Percentiles rank a stretch among this genome's conserved stretches.
These are phyloP conservation scores for Caretta caretta DNA, from an alignment of 2,113 vertebrate genomes.

Conservation along the genomic window DNA sequence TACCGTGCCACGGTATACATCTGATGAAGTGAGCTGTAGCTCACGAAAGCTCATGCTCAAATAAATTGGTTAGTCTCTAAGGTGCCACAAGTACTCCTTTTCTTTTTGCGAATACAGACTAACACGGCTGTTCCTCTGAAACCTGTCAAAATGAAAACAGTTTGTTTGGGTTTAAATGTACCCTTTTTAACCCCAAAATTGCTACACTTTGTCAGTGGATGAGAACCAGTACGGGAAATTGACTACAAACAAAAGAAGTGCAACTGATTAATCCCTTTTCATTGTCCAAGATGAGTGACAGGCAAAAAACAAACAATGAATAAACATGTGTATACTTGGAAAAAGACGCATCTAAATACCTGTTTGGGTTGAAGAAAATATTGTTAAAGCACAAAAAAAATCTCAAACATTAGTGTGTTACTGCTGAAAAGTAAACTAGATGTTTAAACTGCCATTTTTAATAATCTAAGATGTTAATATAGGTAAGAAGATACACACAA, in stretches of 20 bases:
- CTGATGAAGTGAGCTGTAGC: too few relatives aligned
- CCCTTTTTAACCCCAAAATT: slow-evolving; percentile 14
- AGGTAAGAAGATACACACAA: neutral
- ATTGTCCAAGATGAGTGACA: neutral
- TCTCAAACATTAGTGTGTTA: neutral
- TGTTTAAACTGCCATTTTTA: neutral
- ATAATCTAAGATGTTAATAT: neutral
- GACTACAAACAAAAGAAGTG: neutral
- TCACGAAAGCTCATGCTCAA: too few relatives aligned
- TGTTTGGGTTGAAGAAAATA: neutral
- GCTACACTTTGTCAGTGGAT: neutral
- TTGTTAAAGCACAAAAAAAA: neutral
- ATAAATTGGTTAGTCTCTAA: too few relatives aligned
- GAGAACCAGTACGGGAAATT: neutral
- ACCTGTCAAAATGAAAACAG: slow-evolving; percentile 46
- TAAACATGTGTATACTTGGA: neutral
- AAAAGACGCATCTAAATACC: neutral
- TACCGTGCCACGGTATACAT: too few relatives aligned
- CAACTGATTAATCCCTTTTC: neutral
- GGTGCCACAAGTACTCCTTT: too few relatives aligned
- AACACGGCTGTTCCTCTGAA: too few relatives aligned
- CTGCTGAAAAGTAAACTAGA: neutral
- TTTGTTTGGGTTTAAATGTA: slow-evolving; percentile 31
- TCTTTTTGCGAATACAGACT: too few relatives aligned
- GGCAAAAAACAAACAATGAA: neutral